Base-by-base conservation (phyloP, 23 tunicate genomes). In the Trididemnum clinides region DNA sequence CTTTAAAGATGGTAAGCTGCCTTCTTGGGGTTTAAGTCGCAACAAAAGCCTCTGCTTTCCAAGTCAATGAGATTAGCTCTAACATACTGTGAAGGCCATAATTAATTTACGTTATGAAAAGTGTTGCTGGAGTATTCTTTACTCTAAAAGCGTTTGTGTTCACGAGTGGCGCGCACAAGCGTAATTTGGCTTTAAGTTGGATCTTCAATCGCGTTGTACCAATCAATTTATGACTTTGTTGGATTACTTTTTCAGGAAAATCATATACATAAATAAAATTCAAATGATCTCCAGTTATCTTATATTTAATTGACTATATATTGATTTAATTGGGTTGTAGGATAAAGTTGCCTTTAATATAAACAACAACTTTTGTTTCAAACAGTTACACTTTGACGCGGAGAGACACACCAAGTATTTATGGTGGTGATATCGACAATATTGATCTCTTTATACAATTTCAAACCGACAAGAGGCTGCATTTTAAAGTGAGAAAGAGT, bases 211-310 rank as follows among this genome's bases (percentile, higher is more conserved):
- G 5, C 39, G 29, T 37, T 39, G 34, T 71, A 90, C 95, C 95
- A 27, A 90, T 87, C 10, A 95, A 44, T 1, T 83, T 50, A 64
- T 89, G 93, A 37, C 88, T 92, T 57, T 89, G 85, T 77, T 82
- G 86, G 0, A 92, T 72, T 34, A 97, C 72, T 25, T 57, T 86
- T 58, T 97, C 99, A 30, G 97, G 97, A 1, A 97, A 78, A 64
- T 89, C 95, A n/a, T 78, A 95, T 22, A 97, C 78, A 76, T 92
- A n/a, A 74, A 89, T 84, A 72, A 97, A 88, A 71, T 97, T 97
- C 29, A 97, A 66, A 20, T 92, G 89, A 19, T 97, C 99, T 22
- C 99, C 99, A 28, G 95, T 90, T 51, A 86, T 88, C 0, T 97
- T 75, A 58, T 94, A 97, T 21, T 95, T 92, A 6, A 92, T n/a